Conservation (phyloP, 2,797 vertebrate genomes). For the Peromyscus eremicus region DNA sequence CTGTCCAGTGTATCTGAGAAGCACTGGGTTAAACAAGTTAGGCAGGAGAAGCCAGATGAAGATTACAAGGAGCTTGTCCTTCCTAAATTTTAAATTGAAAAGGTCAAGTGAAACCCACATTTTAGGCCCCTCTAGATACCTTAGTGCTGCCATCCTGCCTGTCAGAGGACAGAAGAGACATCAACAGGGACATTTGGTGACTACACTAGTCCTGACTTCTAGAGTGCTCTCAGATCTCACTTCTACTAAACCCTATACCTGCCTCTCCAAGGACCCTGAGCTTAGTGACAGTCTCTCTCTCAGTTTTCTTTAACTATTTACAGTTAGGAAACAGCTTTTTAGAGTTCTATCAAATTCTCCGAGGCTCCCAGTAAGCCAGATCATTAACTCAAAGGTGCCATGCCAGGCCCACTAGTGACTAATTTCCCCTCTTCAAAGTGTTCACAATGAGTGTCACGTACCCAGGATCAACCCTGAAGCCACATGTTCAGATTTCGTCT, state of each 20-base stretch:
- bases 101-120: background rate
- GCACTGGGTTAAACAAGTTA: background rate
- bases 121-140: background rate
- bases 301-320: background rate
- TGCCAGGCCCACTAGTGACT: background rate
- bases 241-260: background rate
- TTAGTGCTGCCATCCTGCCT: background rate
- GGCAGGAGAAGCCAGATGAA: background rate
- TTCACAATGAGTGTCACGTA: background rate
- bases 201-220: background rate
- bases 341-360: background rate
- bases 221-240: fast-evolving
- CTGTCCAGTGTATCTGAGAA: background rate
- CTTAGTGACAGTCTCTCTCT: background rate
- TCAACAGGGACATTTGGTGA: background rate
- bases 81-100: background rate
- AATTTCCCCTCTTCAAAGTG: background rate
- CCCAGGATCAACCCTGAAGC: background rate
- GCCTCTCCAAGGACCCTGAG: background rate
- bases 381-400: background rate
- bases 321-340: background rate
- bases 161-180: background rate
- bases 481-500: background rate
- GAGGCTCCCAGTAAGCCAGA: background rate
- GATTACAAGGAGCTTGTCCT: background rate